A percentile compares a stretch with the other conserved stretches of the same genome.
These are phyloP conservation scores for Rhinolophus sinicus DNA, from an alignment of 2,113 vertebrate genomes.

Conservation along the genomic window DNA sequence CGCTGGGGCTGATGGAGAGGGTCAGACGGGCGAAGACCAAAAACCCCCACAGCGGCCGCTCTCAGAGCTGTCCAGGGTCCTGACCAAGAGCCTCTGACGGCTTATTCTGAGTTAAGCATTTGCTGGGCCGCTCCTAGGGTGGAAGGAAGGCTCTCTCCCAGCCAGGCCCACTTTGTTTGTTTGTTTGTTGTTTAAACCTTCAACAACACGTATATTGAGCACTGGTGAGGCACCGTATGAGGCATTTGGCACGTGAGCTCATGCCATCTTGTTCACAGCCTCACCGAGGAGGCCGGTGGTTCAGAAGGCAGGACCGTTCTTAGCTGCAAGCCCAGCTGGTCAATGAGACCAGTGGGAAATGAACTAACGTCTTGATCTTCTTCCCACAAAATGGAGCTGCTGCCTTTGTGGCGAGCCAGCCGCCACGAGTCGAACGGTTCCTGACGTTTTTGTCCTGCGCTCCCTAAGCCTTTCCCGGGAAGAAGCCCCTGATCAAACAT, in stretches of 20 bases:
- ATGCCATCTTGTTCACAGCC: not conserved
- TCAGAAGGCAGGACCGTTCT: not conserved
- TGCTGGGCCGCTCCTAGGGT: not conserved
- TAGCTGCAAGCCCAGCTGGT: not conserved
- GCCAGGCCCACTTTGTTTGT: not conserved
- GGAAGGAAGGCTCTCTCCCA: not conserved
- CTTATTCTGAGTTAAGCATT: not conserved
- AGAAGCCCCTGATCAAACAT: no score
- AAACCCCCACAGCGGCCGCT: rapidly evolving
- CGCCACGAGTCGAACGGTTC: no score
- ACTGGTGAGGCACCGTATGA: rapidly evolving
- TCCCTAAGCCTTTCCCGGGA: no score
- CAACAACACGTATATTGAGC: no score
- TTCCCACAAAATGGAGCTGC: not conserved
- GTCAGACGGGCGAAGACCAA: not conserved
- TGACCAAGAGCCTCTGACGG: not conserved
- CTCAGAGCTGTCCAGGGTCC: conserved; percentile 68
- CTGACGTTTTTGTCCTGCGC: no score
- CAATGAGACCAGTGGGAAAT: not conserved
- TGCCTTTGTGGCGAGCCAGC: no score
- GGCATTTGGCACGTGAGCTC: not conserved
- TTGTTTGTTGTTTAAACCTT: not conserved
- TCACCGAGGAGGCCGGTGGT: not conserved
- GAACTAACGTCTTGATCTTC: not conserved
- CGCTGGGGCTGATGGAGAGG: not conserved